These are phyloP conservation scores for Melanostoma scalare DNA, from an alignment of 2,888 invertebrate species.

Conservation along the genomic window DNA sequence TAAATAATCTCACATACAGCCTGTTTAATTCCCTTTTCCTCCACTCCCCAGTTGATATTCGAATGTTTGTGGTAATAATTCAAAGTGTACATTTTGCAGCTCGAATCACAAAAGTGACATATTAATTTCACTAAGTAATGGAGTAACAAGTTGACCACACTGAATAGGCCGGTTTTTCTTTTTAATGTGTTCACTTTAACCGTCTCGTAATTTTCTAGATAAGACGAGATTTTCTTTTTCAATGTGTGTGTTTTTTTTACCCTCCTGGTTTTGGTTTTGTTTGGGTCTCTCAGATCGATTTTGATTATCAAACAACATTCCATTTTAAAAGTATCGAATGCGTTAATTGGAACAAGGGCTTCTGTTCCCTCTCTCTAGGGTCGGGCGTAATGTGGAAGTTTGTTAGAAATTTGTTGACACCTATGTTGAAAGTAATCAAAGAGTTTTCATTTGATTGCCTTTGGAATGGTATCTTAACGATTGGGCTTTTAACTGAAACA, in stretches of 20 bases:
- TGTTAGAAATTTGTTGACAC: constrained; percentile 60
- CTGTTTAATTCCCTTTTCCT: not conserved
- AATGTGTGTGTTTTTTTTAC: not conserved
- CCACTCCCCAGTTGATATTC: not conserved
- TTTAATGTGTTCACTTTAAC: constrained; percentile 7
- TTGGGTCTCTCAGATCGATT: constrained; percentile 27
- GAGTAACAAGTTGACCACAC: constrained; percentile 43
- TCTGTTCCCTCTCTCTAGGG: constrained; percentile 30
- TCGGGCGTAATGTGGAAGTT: constrained; percentile 60
- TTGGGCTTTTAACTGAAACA: constrained; percentile 38
- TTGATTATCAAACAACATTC: constrained; percentile 53
- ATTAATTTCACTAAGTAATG: constrained; percentile 56
- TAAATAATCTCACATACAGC: constrained; percentile 46
- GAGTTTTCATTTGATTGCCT: constrained; percentile 3
- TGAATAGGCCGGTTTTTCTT: constrained; percentile 20
- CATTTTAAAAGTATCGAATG: constrained; percentile 45
- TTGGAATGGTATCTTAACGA: constrained; percentile 8
- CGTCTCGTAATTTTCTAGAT: constrained; percentile 15
- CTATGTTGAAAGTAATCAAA: constrained; percentile 47
- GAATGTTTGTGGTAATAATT: constrained; percentile 34
- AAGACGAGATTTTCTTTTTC: constrained; percentile 31
- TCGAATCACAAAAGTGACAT: constrained; percentile 55
- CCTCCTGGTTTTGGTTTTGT: not conserved
- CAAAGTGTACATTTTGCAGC: constrained; percentile 55
- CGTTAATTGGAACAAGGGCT: constrained; percentile 60